Evolutionary conservation across 2,888 invertebrate species (phyloP).

Genomic region (Zeuzera pyrina): DNA sequence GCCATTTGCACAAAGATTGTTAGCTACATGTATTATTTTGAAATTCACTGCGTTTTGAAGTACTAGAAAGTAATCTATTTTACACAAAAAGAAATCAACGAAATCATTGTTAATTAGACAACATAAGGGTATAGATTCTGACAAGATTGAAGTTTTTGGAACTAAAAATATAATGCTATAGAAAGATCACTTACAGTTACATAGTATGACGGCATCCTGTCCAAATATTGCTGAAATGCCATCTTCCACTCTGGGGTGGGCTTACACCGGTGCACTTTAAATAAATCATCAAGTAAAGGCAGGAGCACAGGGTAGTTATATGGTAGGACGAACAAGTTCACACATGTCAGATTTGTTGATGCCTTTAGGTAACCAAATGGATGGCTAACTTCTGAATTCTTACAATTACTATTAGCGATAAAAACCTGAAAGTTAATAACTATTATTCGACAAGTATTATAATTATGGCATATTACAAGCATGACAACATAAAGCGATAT

Average conservation of each 20-base stretch:
- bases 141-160: no score
- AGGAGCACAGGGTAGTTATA: constrained; percentile 98
- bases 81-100: no score
- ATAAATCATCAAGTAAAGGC: constrained; percentile 93
- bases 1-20: no score
- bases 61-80: no score
- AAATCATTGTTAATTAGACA: no score
- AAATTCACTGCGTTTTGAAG: no score
- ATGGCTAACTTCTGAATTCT: constrained; percentile 85
- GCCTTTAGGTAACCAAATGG: constrained; percentile 99
- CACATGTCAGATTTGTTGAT: constrained; percentile 92
- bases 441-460: no score
- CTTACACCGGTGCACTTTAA: constrained; percentile 93
- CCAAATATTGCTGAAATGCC: constrained; percentile 94
- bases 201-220: constrained; percentile 98
- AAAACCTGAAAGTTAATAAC: constrained; percentile 86
- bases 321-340: constrained; percentile 97
- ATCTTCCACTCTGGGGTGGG: constrained; percentile 94
- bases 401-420: constrained; percentile 91
- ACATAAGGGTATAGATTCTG: no score
- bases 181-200: constrained; percentile 80
- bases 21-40: no score
- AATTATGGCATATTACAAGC: no score
- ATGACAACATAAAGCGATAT: no score
- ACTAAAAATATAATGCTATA: no score